Percentiles rank a stretch among this genome's conserved stretches.
Evolutionary conservation across 2,888 invertebrate genomes (phyloP).

Genomic region (Choristoneura rosaceana): DNA sequence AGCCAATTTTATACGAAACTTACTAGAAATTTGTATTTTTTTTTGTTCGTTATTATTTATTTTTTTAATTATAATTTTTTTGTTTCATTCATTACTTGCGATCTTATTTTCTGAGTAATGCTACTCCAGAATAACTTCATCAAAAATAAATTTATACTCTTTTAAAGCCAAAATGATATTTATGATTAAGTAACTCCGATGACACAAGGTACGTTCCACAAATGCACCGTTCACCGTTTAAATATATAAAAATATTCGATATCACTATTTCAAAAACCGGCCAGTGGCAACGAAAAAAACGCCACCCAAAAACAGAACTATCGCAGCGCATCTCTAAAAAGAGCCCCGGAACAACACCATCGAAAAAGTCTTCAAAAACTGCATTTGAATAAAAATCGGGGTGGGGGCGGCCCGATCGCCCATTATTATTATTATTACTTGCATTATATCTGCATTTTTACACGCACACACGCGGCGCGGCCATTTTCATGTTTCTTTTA

Average conservation of each 20-base stretch:
- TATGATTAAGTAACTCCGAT: too few species aligned
- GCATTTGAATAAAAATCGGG: conserved; percentile 84
- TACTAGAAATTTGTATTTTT: too few species aligned
- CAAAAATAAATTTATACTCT: too few species aligned
- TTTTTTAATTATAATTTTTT: too few species aligned
- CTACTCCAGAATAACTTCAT: too few species aligned
- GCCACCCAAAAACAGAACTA: conserved; percentile 14
- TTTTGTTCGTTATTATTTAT: too few species aligned
- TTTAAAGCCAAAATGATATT: too few species aligned
- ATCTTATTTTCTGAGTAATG: too few species aligned
- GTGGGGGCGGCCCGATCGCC: conserved; percentile 78
- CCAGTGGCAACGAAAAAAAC: neutral
- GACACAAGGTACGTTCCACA: neutral
- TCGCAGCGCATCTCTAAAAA: conserved; percentile 79
- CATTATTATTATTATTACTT: conserved; percentile 85
- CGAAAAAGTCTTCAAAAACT: conserved; percentile 75
- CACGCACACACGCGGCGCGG: conserved; percentile 74
- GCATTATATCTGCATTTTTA: conserved; percentile 85
- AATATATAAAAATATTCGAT: neutral
- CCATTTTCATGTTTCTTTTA: conserved; percentile 82
- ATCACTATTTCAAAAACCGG: neutral
- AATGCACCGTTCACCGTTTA: neutral
- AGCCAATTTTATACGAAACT: too few species aligned
- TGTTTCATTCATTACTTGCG: too few species aligned
- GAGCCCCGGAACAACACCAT: conserved; percentile 82